These are phyloP conservation scores for Diorhabda carinulata DNA, from an alignment of 1,140 invertebrate genomes.

Conservation along the genomic window DNA sequence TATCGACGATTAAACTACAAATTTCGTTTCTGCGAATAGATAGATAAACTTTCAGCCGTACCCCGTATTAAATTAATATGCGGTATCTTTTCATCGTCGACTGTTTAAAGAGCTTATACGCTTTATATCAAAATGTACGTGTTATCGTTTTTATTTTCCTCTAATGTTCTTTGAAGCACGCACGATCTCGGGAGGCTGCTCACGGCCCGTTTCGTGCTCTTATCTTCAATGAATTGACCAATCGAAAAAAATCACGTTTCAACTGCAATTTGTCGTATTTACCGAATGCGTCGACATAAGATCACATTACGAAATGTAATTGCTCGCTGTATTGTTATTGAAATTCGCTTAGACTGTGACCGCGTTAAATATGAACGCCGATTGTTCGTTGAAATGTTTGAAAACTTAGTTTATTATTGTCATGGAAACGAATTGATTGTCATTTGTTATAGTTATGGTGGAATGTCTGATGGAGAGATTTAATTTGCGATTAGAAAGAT, in stretches of 20 bases:
- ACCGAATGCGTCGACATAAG: no score
- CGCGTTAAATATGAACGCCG: no score
- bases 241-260: background rate
- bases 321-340: no score
- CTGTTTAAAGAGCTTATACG: background rate
- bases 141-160: slow-evolving; percentile 1
- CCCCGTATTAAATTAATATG: background rate
- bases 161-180: background rate
- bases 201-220: background rate
- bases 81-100: background rate
- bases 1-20: no score
- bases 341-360: no score
- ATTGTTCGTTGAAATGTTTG: no score
- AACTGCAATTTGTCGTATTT: no score
- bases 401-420: background rate
- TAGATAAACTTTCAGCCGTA: background rate
- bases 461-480: background rate
- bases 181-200: background rate
- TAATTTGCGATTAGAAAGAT: slow-evolving; percentile 3
- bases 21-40: no score
- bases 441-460: slow-evolving; percentile 1
- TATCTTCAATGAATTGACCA: background rate
- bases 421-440: background rate
- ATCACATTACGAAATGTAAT: no score
- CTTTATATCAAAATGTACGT: background rate